Conservation (phyloP, 2,888 invertebrate genomes). For the Agonopterix subpropinquella region DNA sequence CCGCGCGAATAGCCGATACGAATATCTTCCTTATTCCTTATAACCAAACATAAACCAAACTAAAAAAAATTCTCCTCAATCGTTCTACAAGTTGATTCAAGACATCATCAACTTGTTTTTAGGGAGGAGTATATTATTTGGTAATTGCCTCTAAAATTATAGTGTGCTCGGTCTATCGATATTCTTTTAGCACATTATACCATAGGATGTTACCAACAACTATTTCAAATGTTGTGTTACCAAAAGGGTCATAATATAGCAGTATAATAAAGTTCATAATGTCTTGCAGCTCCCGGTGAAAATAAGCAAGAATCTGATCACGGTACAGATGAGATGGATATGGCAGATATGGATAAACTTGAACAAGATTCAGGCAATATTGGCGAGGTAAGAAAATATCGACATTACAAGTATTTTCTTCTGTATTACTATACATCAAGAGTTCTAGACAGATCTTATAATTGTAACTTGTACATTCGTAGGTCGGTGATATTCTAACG, state of each 20-base stretch:
- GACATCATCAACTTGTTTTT: conserved; percentile 59
- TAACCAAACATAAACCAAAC: no score
- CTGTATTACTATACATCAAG: no score
- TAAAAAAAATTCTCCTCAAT: conserved; percentile 40
- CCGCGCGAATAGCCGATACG: no score
- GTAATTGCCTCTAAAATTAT: neutral
- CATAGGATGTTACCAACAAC: neutral
- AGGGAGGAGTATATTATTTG: conserved; percentile 50
- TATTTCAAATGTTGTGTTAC: neutral
- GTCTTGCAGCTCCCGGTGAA: conserved; percentile 30
- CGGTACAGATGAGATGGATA: conserved; percentile 65
- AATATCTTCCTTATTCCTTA: no score
- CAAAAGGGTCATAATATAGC: neutral
- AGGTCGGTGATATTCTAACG: conserved; percentile 86
- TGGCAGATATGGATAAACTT: conserved; percentile 70
- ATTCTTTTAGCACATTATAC: neutral
- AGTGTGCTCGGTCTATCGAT: neutral
- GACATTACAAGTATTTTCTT: no score
- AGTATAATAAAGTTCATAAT: conserved; percentile 1
- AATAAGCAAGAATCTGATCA: conserved; percentile 55
- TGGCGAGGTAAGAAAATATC: conserved; percentile 49
- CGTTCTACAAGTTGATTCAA: conserved; percentile 65
- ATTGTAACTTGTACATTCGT: neutral
- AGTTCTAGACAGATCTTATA: no score
- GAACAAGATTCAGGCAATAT: conserved; percentile 69